Percentiles rank a stretch among this genome's conserved stretches.
Evolutionary conservation across 37 sponge, comb jelly and placozoan species (phyloP).

Genomic region (Dysidea cf. avara): DNA sequence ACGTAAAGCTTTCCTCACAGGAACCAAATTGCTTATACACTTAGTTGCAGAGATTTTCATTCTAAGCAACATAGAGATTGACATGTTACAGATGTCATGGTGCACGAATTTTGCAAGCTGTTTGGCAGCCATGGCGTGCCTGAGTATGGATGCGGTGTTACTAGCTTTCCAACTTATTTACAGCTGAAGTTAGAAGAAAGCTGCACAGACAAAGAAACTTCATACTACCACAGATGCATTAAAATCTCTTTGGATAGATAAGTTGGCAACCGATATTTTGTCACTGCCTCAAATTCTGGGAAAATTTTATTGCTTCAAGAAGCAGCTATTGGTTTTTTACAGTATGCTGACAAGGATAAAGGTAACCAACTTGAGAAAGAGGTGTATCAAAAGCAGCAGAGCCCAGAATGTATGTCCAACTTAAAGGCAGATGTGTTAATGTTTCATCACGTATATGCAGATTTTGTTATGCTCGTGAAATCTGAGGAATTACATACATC

Average conservation of each 20-base stretch:
- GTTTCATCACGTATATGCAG: slow-evolving; percentile 43
- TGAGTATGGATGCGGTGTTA: no score
- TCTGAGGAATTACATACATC: slow-evolving; percentile 28
- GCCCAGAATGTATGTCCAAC: neutral
- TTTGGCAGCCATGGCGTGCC: no score
- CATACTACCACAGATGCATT: slow-evolving; percentile 4
- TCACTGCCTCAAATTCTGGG: slow-evolving; percentile 26
- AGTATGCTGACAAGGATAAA: neutral
- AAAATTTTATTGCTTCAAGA: slow-evolving; percentile 17
- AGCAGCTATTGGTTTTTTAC: slow-evolving; percentile 2
- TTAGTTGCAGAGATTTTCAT: neutral
- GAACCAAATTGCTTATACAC: no score
- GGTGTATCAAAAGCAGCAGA: slow-evolving; percentile 15
- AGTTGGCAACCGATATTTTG: slow-evolving; percentile 33
- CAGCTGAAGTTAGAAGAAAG: no score
- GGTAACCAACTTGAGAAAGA: neutral
- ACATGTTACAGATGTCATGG: no score
- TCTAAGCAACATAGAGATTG: no score
- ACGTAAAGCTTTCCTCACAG: slow-evolving; percentile 35
- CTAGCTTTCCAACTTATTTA: no score
- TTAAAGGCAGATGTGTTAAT: slow-evolving; percentile 39
- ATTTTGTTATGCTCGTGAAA: slow-evolving; percentile 34
- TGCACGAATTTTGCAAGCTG: no score
- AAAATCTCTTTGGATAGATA: slow-evolving; percentile 8
- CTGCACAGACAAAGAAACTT: neutral